phyloP scores from a whole-genome alignment of 2,797 vertebrate genomes.

The Sphaeramia orbicularis region DNA sequence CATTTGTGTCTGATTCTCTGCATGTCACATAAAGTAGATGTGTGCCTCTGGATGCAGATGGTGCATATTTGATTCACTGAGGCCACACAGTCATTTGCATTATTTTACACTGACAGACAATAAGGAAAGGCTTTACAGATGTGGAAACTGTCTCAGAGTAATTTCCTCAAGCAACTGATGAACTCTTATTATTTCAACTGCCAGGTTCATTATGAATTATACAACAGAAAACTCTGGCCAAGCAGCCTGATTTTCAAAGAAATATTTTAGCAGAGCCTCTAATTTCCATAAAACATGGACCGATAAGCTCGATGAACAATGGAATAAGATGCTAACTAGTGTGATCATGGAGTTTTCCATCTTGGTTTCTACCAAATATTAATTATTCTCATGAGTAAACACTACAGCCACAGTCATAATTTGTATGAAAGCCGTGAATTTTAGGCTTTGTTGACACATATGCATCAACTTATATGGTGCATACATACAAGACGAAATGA shows the following conservation, averaged over 20 bases:
- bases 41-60: slow-evolving; percentile 57
- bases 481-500: no score
- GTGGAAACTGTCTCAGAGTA: slow-evolving; percentile 44
- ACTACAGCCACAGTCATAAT: slow-evolving; percentile 23
- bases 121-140: slow-evolving; percentile 42
- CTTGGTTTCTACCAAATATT: slow-evolving; percentile 37
- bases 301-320: slow-evolving; percentile 45
- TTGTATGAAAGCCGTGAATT: slow-evolving; percentile 32
- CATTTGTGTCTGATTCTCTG: slow-evolving; percentile 67
- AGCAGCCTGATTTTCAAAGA: slow-evolving; percentile 54
- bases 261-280: slow-evolving; percentile 43
- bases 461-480: slow-evolving; percentile 6
- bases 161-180: slow-evolving; percentile 54
- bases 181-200: slow-evolving; percentile 60
- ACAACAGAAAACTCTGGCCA: slow-evolving; percentile 45
- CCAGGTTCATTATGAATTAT: slow-evolving; percentile 63
- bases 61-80: slow-evolving; percentile 57
- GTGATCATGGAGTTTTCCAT: slow-evolving; percentile 34
- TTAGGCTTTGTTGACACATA: slow-evolving; percentile 31
- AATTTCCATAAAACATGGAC: slow-evolving; percentile 49
- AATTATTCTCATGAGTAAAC: slow-evolving; percentile 31
- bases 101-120: slow-evolving; percentile 41
- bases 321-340: slow-evolving; percentile 40
- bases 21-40: slow-evolving; percentile 73
- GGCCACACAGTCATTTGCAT: slow-evolving; percentile 46